Conservation (phyloP, 1,140 invertebrate genomes). For the Bombus cullumanus region DNA sequence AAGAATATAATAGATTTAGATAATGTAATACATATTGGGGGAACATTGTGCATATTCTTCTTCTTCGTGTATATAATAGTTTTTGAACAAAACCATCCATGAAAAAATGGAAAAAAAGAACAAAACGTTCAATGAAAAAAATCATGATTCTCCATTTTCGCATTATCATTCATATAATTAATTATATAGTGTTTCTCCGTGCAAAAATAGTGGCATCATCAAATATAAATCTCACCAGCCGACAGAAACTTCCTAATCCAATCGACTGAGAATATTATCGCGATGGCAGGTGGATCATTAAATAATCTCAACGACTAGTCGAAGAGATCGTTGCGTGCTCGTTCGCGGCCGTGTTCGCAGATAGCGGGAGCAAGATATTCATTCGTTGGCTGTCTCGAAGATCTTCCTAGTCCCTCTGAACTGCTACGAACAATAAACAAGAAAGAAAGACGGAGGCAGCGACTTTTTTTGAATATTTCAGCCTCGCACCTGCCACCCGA, state of each 20-base stretch:
- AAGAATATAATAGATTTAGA: too few relatives aligned
- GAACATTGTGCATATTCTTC: too few relatives aligned
- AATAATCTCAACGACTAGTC: slow-evolving; percentile 55
- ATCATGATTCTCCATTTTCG: too few relatives aligned
- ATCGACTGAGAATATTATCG: slow-evolving; percentile 29
- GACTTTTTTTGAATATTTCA: slow-evolving; percentile 57
- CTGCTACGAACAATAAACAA: neutral
- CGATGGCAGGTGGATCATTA: slow-evolving; percentile 55
- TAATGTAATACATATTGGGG: too few relatives aligned
- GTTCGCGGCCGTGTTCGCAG: slow-evolving; percentile 55
- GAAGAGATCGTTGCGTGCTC: slow-evolving; percentile 51
- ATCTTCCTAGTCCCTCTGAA: slow-evolving; percentile 29
- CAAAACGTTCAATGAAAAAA: too few relatives aligned
- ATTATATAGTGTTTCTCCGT: neutral
- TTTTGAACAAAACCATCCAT: too few relatives aligned
- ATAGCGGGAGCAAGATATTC: slow-evolving; percentile 51
- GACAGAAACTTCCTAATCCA: neutral
- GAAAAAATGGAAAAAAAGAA: too few relatives aligned
- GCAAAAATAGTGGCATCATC: neutral
- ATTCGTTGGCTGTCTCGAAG: slow-evolving; percentile 31
- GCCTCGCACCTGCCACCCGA: slow-evolving; percentile 71
- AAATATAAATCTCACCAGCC: neutral
- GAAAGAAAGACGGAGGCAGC: neutral
- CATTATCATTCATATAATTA: too few relatives aligned
- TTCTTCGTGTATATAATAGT: too few relatives aligned